Base-by-base conservation (phyloP, 2,888 invertebrate species). In the Lumbricus terrestris region DNA sequence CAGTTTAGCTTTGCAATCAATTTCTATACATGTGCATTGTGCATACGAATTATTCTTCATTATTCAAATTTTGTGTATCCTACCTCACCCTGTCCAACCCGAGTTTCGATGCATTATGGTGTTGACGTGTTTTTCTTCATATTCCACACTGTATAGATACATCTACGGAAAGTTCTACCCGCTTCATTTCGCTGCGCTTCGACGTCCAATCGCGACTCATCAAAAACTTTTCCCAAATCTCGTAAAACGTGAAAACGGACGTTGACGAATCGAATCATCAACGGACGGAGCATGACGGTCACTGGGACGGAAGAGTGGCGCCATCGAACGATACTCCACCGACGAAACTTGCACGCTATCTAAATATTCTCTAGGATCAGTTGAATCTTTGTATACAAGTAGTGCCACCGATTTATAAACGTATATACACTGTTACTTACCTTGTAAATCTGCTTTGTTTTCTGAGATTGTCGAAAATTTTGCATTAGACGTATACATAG, bases 161-260 rank as follows among this genome's bases (percentile, higher is more conserved):
- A 85, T 85, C 85, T 85, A 20, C 16, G 85, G 18, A 85, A 85
- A 37, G 85, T 85, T 23, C 37, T 85, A 23, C 85, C 85, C 5
- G 33, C 85, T 85, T 85, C 85, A 85, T 85, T 34, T 85, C 85
- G 85, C 35, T 85, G 35, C n/a, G 69, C 29, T 69, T 69, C 69
- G 69, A 69, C n/a, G 69, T 69, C 69, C 69, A 69, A 8, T n/a
- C 69, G 69, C 69, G 69, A 69, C n/a, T n/a, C 69, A 29, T 69
- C 69, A n/a, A 69, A 69, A 69, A 29, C 29, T 69, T 69, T 69
- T 16, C 69, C 29, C n/a, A 69, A 69, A 69, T 8, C 69, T 11
- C 69, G 69, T 3, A 69, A 69, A n/a, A 69, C 69, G 69, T 69
- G 69, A 69, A n/a, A 11, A 6, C n/a, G n/a, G 69, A 69, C 69